Percentiles rank a stretch among this genome's conserved stretches.
These are phyloP conservation scores for Urocyon cinereoargenteus DNA, from an alignment of 2,797 vertebrate species.

Conservation along the genomic window DNA sequence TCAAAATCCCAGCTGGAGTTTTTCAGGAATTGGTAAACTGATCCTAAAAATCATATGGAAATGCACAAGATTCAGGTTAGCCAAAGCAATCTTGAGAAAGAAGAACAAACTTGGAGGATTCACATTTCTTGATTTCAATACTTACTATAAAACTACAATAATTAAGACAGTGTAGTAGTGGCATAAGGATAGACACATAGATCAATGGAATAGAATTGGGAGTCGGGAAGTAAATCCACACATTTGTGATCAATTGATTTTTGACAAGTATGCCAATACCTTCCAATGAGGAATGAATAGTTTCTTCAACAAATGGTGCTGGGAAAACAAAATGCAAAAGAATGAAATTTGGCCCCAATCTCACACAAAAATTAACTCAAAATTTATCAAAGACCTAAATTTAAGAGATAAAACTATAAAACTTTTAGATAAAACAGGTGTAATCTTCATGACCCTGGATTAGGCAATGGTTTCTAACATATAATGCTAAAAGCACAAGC, in stretches of 20 bases:
- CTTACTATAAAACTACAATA: background rate
- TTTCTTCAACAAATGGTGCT: background rate
- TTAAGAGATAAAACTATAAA: too few relatives aligned
- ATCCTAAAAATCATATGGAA: background rate
- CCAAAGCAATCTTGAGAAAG: background rate
- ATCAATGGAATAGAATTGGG: background rate
- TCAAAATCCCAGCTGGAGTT: background rate
- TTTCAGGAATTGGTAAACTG: too few relatives aligned
- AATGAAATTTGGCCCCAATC: background rate
- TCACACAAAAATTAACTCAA: background rate
- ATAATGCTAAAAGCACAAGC: background rate
- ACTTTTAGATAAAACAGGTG: background rate
- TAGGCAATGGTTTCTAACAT: conserved; percentile 5
- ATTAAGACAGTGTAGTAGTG: background rate
- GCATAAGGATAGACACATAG: background rate
- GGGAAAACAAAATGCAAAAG: background rate
- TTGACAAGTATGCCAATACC: background rate
- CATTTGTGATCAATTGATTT: background rate
- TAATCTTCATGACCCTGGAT: background rate
- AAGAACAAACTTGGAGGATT: background rate
- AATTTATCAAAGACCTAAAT: background rate
- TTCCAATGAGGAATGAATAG: background rate
- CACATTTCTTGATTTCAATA: background rate
- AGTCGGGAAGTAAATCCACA: background rate
- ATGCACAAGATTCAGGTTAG: background rate